Base-by-base conservation (phyloP, 2,797 vertebrate species). In the Lepus oiostolus region DNA sequence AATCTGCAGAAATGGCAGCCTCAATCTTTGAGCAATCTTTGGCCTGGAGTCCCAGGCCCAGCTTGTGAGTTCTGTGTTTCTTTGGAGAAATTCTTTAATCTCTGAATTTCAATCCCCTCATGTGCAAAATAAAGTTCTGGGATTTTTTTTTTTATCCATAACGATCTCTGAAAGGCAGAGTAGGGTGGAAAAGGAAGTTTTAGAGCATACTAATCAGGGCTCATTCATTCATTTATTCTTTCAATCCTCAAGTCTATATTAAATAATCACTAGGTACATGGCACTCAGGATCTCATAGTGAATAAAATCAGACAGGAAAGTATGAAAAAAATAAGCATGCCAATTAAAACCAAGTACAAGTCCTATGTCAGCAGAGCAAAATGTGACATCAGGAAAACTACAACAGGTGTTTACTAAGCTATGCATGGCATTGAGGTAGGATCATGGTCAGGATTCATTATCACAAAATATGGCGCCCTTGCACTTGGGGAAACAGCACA, bases 91-190 rank as follows among this genome's bases (percentile, higher is more conserved):
- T 86, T 30, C 12, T 67, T 68, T 70, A 65, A 28, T 21, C 17
- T 88, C 76, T 84, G 26, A 83, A 67, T 88, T 63, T 93, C 17
- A 81, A 35, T 28, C 0, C 7, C 9, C 5, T 19, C 6, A 30
- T 14, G 1, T 83, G n/a, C 24, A 82, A 89, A 94, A 93, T 94
- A 24, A 86, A 74, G 52, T 75, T 79, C 83, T 19, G 42, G 62
- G 6, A 50, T 35, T 77, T 85, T 82, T 9, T 42, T 94, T 74
- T 26, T 54, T 5, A 62, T 70, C 9, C 7, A 32, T 83, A 32
- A 79, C 35, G 50, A 3, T 60, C 22, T n/a, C 74, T 52, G 7
- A 5, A 28, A 93, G 60, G 32, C 22, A 88, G 74, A 88, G 28
- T 2, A 77, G 28, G 86, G 8, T 80, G 13, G 21, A 9, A 68